Evolutionary conservation across 2,113 vertebrate genomes (phyloP), one percentile per base, ranked within the genome.

Genomic region (Cavia porcellus): DNA sequence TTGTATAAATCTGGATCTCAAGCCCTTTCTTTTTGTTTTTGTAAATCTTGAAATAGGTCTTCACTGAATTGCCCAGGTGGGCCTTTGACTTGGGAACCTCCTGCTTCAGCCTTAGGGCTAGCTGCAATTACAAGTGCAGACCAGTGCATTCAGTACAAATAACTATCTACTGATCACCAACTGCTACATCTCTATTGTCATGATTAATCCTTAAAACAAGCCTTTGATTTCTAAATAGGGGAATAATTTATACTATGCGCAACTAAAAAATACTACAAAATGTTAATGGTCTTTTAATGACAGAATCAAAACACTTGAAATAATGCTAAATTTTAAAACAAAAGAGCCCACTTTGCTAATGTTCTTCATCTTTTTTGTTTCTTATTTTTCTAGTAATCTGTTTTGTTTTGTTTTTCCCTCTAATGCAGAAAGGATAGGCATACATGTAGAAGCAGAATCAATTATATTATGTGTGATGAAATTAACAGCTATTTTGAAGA

Each of bases 201-300:
- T 45, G 5, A 45, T 3, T 80, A 61, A 72, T 89, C 87, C 90
- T 62, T 87, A 92, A 97, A 90, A 91, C 1, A 86, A 22, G 45
- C 9, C 59, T 90, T 86, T 66, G 17, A 57, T 20, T 59, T 81
- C n/a, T 70, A 25, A 72, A 82, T 14, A 77, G 87, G 68, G 28
- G 25, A 95, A 6, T 66, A 86, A 28, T 15, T 95, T 90, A 55
- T 10, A 17, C 2, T 72, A 35, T 1, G 57, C 2, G 10, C n/a
- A 83, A 59, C 66, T 35, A 83, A 92, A 93, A 87, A 64, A 47
- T 57, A 57, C 13, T 77, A 8, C 17, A 70, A 95, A 92, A 80
- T 83, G 57, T 68, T 85, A 97, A 79, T 57, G n/a, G 52, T 28
- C 68, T 47, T 87, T 88, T 15, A 82, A 14, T 87, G n/a, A 95